Evolutionary conservation across 1,140 invertebrate genomes (phyloP), one percentile per base, ranked within the genome.

Genomic region (Drosophila nigrodunni): DNA sequence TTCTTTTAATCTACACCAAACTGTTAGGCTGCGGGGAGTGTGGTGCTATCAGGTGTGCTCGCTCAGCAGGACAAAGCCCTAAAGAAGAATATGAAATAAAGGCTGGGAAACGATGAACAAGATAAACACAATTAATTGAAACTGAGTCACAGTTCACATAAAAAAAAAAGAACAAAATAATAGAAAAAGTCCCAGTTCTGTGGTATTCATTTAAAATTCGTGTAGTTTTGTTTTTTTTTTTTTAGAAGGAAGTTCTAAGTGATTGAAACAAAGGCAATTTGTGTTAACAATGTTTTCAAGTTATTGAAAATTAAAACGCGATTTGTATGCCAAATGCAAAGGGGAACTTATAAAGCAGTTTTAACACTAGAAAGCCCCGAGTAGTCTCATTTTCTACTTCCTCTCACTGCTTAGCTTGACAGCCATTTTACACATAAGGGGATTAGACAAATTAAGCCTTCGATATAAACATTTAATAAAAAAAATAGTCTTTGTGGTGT

Each of bases 191-290:
- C 34, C 46, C 30, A 46, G 60, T 72, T 86, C 54, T 11, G 54
- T 74, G 37, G 61, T 77, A 77, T 21, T 66, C 52, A 64, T 73
- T 79, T 59, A 2, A 65, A 73, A 68, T 81, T 39, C 58, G 52
- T 21, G 11, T 67, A 50, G 18, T 61, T 85, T 83, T 71, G 64
- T 34, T 49, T 57, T 58, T 39, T n/a, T 37, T 11, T n/a, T 11
- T 50, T 11, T 67, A 52, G 52, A 79, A 74, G 83, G 83, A 82
- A 79, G 68, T 79, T 82, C 57, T 79, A 64, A 61, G 43, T 76
- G 77, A 87, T 65, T 54, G 79, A 68, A 76, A 79, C 47, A 47
- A 55, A 68, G 57, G 30, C 58, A 82, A 76, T 57, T 64, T 58
- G 50, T 59, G 54, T 61, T 62, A 67, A 50, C 25, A 67, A 60